These are phyloP conservation scores for Melanaphis sacchari DNA, from an alignment of 1,140 invertebrate genomes.

Conservation along the genomic window DNA sequence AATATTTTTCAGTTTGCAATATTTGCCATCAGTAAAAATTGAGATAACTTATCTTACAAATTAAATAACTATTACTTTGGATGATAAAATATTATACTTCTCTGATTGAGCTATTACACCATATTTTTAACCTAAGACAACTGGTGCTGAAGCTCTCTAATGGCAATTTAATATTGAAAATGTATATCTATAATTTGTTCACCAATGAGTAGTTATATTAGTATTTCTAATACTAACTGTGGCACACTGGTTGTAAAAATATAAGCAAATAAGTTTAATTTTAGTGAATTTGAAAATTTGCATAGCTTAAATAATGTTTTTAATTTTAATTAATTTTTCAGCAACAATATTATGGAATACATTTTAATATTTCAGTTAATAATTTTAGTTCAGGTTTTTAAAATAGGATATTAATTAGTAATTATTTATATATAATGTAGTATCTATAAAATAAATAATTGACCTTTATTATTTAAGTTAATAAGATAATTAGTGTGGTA, in stretches of 20 bases:
- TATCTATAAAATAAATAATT: too few species aligned
- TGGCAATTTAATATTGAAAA: not conserved
- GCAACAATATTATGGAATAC: not conserved
- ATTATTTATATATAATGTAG: not conserved
- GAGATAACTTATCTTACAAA: not conserved
- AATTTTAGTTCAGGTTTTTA: not conserved
- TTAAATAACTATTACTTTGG: too few species aligned
- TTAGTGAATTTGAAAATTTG: not conserved
- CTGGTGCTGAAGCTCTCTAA: not conserved
- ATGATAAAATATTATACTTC: too few species aligned
- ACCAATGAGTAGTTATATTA: not conserved
- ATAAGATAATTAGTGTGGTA: too few species aligned
- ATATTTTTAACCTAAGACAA: not conserved
- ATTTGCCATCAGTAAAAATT: too few species aligned
- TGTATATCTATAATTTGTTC: not conserved
- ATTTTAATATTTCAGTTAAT: not conserved
- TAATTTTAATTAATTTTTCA: not conserved
- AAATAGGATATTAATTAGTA: not conserved
- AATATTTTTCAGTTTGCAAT: not conserved
- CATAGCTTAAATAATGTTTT: not conserved
- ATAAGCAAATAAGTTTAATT: not conserved
- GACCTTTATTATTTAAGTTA: too few species aligned
- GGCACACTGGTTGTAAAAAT: not conserved
- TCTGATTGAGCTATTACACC: not conserved
- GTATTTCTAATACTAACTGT: not conserved